Conservation (phyloP, 2,888 invertebrate genomes). For the Herminia tarsipennalis region DNA sequence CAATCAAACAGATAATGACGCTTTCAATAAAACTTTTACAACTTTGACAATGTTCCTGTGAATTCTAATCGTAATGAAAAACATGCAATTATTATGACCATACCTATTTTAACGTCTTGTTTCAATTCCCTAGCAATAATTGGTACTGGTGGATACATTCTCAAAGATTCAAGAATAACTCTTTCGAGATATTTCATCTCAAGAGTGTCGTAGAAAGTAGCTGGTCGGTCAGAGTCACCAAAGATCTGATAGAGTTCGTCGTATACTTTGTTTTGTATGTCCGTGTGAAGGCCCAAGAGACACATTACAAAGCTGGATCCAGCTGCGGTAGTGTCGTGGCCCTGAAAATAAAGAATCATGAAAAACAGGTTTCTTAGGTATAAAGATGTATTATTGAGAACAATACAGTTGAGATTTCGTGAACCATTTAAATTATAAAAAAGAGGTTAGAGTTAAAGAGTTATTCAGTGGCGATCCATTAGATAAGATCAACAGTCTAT, state of each 20-base stretch:
- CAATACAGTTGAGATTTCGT: too few relatives aligned
- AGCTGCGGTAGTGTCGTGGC: constrained; percentile 86
- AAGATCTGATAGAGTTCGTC: constrained; percentile 91
- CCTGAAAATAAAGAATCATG: constrained; percentile 58
- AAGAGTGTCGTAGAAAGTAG: constrained; percentile 91
- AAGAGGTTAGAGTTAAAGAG: too few relatives aligned
- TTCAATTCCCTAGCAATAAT: constrained; percentile 90
- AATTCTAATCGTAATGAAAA: too few relatives aligned
- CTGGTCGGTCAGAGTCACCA: constrained; percentile 91
- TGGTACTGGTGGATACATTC: constrained; percentile 93
- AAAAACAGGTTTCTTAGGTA: too few relatives aligned
- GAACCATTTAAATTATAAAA: too few relatives aligned
- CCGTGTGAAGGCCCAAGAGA: constrained; percentile 92
- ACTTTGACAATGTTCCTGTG: too few relatives aligned
- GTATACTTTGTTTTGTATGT: constrained; percentile 91
- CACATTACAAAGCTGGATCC: constrained; percentile 95
- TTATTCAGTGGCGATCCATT: too few relatives aligned
- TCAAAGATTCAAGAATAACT: constrained; percentile 91
- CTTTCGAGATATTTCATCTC: constrained; percentile 93
- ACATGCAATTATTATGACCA: too few relatives aligned
- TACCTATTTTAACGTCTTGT: constrained; percentile 89
- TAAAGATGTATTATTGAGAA: too few relatives aligned
- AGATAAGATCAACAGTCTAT: too few relatives aligned
- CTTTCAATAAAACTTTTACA: too few relatives aligned
- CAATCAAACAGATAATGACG: too few relatives aligned